Base-by-base conservation (phyloP, 2,888 invertebrate species). In the Lycophotia porphyrea region DNA sequence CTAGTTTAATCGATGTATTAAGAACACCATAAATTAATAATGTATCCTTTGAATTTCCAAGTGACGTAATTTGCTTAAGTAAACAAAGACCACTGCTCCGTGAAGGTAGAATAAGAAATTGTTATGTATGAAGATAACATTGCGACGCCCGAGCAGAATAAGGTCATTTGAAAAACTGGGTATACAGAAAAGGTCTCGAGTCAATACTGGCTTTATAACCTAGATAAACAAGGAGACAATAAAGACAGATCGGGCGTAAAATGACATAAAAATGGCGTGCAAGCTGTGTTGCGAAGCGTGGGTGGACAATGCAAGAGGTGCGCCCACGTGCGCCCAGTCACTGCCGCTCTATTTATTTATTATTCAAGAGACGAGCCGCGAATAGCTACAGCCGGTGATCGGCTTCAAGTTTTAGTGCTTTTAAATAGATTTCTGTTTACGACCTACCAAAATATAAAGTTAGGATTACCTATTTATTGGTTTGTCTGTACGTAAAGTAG, bases 341-440 rank as follows among this genome's bases (percentile, higher is more conserved):
- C 88, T 85, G 88, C 84, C 88, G 90, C 89, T 88, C 89, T 86
- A 92, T 91, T 90, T 92, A 93, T 90, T 93, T 92, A 93, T 93
- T 93, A 93, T 94, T 93, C 93, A 92, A 90, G 81, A 80, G 80
- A 78, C 39, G 83, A 87, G 83, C 84, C 86, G 81, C 85, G 74
- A 88, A 89, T 87, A 89, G 78, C 80, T 78, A 86, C 84, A 76
- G 87, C 80, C 82, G 84, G 82, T 86, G 88, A 90, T 90, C 84
- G 87, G 72, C 49, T 87, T 84, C 69, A 80, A 86, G 88, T 88
- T 90, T 87, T 70, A 78, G 11, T 39, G 13, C 31, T 67, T 74
- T n/a, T 7, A 68, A 71, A 68, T 64, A 49, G 63, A 73, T 61
- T 66, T 60, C 13, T 18, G 3, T 66, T 42, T 55, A 36, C 4